These are phyloP conservation scores for Opisthograptis luteolata DNA, from an alignment of 2,888 invertebrate species.

Conservation along the genomic window DNA sequence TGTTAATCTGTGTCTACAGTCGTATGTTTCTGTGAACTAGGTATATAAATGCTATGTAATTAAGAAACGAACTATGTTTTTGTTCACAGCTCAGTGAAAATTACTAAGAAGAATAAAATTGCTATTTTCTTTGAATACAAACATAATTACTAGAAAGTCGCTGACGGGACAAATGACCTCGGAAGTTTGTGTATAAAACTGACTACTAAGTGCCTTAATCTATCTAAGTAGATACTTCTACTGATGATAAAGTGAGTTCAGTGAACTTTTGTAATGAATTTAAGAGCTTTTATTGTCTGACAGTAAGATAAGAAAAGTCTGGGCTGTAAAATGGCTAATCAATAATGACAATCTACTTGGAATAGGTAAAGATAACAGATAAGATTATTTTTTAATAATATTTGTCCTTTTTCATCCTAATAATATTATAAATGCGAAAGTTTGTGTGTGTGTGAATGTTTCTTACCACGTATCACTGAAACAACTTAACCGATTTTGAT, in stretches of 20 bases:
- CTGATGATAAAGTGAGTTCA: constrained; percentile 20
- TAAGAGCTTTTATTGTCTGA: constrained; percentile 17
- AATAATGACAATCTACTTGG: neutral
- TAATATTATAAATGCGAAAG: too few species aligned
- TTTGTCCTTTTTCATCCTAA: too few species aligned
- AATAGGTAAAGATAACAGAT: too few species aligned
- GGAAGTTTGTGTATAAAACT: constrained; percentile 24
- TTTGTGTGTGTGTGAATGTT: too few species aligned
- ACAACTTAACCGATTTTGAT: too few species aligned
- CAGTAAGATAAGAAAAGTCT: constrained; percentile 6
- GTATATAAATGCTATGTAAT: too few species aligned
- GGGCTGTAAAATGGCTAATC: neutral
- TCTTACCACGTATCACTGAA: too few species aligned
- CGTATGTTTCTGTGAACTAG: too few species aligned
- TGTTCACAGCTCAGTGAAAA: neutral
- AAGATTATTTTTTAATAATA: too few species aligned
- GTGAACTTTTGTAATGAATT: constrained; percentile 20
- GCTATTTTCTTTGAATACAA: constrained; percentile 4
- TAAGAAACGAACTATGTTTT: neutral
- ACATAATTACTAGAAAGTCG: constrained; percentile 12
- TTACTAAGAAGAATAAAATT: too few species aligned
- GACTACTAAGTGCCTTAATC: constrained; percentile 17
- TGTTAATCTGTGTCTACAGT: too few species aligned
- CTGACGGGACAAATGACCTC: constrained; percentile 14
- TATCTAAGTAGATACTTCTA: constrained; percentile 13